phyloP scores from a whole-genome alignment of 2,797 vertebrate species.

The Columba guinea region DNA sequence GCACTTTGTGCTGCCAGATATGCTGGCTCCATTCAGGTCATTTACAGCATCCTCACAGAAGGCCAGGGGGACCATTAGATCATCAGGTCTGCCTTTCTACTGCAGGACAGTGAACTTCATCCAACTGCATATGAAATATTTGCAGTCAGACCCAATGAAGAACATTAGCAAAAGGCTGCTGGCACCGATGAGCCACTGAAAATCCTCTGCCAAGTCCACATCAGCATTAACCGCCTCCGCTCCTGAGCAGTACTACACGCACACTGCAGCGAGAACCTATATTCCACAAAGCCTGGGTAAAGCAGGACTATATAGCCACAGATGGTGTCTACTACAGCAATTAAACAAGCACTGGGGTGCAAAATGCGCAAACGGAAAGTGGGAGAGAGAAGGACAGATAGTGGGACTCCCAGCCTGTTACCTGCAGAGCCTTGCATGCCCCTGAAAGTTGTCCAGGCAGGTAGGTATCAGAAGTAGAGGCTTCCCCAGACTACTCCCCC shows the following conservation, averaged over 20 bases:
- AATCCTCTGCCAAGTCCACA: conserved; percentile 46
- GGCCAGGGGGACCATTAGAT: conserved; percentile 55
- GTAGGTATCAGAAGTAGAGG: neutral
- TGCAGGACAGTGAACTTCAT: conserved; percentile 41
- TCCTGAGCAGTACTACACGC: neutral
- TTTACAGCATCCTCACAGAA: conserved; percentile 45
- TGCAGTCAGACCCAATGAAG: conserved; percentile 29
- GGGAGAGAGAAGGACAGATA: neutral
- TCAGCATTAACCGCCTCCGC: neutral
- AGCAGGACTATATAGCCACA: neutral
- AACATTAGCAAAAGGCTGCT: conserved; percentile 49
- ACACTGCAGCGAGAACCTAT: neutral
- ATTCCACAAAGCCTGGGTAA: neutral
- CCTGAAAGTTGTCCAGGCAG: neutral
- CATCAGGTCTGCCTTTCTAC: conserved; percentile 53
- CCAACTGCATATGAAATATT: conserved; percentile 37
- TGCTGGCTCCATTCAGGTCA: conserved; percentile 25
- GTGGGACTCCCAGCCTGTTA: neutral
- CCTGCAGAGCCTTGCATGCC: neutral
- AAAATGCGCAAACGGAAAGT: neutral
- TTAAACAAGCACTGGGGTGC: neutral
- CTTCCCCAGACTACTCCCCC: neutral
- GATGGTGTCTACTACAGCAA: neutral
- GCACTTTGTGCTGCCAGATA: conserved; percentile 38
- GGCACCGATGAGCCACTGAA: conserved; percentile 27